These are phyloP conservation scores for Apostichopus japonicus DNA, from an alignment of 35 echinoderm and acorn worm genomes.

Conservation along the genomic window DNA sequence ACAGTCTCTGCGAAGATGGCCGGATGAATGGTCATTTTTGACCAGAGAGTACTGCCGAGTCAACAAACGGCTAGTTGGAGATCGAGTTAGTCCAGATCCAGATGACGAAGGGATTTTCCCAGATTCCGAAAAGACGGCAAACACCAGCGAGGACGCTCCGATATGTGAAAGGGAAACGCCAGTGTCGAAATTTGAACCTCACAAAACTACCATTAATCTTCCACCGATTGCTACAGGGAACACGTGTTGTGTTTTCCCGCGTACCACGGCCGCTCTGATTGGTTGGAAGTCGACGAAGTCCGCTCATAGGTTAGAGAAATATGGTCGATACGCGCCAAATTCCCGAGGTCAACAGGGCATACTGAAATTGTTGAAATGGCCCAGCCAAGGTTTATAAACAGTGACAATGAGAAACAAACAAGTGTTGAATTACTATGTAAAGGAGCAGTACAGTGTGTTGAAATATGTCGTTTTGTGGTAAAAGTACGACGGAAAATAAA, in stretches of 20 bases:
- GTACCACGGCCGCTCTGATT: slow-evolving; percentile 76
- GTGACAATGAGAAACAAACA: no score
- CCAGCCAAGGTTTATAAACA: slow-evolving; percentile 71
- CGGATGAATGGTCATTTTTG: slow-evolving; percentile 90
- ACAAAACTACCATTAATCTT: slow-evolving; percentile 2
- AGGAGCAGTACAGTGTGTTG: no score
- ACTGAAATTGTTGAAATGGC: slow-evolving; percentile 89
- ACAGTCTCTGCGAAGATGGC: slow-evolving; percentile 91
- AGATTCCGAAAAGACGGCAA: slow-evolving; percentile 11
- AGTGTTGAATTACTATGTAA: no score
- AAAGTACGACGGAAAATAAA: no score
- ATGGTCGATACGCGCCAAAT: slow-evolving; percentile 92
- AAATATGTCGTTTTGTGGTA: no score
- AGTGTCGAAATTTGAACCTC: not conserved
- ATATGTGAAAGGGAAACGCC: not conserved
- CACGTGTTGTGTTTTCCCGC: slow-evolving; percentile 36
- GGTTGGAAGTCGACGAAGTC: slow-evolving; percentile 76
- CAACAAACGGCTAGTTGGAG: slow-evolving; percentile 77
- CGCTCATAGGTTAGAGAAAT: slow-evolving; percentile 70
- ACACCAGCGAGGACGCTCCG: not conserved
- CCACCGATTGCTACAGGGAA: slow-evolving; percentile 36
- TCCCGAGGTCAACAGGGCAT: slow-evolving; percentile 90
- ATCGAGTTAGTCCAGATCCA: slow-evolving; percentile 60
- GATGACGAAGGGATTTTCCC: slow-evolving; percentile 59
- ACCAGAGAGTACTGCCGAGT: slow-evolving; percentile 84